A percentile compares a stretch with the other conserved stretches of the same genome.
Evolutionary conservation across 2,888 invertebrate species (phyloP).

Genomic region (Galerucella pusilla): DNA sequence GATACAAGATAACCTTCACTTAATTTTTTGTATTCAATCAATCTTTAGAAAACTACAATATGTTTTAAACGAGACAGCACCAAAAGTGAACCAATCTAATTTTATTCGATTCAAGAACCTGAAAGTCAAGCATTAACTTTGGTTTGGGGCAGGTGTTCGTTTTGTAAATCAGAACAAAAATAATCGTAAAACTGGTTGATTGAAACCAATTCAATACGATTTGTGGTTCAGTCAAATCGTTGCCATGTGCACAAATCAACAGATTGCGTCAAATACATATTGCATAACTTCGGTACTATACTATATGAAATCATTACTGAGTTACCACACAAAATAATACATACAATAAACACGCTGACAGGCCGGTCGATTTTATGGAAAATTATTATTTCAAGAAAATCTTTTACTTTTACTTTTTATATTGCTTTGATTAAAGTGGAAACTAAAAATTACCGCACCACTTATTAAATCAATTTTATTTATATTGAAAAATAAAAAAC

Average conservation of each 20-base stretch:
- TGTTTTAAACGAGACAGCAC: neutral
- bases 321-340: neutral
- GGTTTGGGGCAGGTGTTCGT: slow-evolving; percentile 10
- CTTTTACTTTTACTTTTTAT: no score
- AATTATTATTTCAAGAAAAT: no score
- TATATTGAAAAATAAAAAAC: no score
- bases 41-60: slow-evolving; percentile 8
- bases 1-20: slow-evolving; percentile 20
- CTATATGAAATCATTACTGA: neutral
- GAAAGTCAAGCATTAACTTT: neutral
- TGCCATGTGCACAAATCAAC: slow-evolving; percentile 21
- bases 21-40: slow-evolving; percentile 10
- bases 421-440: no score
- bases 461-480: no score
- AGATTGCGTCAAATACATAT: slow-evolving; percentile 21
- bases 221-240: slow-evolving; percentile 24
- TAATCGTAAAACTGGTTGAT: slow-evolving; percentile 13
- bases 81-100: neutral
- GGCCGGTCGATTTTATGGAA: no score
- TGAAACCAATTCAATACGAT: slow-evolving; percentile 1
- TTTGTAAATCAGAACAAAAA: slow-evolving; percentile 14
- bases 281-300: slow-evolving; percentile 19
- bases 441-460: no score
- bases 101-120: neutral
- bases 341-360: neutral